Conservation (phyloP, 1,140 invertebrate species). For the Samia ricini region DNA sequence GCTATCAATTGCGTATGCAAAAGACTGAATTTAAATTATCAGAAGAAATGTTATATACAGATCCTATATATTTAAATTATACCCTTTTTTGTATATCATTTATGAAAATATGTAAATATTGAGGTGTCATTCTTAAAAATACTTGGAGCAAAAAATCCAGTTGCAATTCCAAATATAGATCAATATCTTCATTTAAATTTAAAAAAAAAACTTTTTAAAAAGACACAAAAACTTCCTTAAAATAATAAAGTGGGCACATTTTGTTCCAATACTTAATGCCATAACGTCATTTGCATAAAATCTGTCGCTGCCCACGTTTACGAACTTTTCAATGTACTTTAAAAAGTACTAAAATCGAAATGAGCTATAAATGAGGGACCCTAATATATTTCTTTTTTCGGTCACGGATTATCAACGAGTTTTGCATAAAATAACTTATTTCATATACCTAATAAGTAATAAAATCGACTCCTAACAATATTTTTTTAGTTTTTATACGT, state of each 20-base stretch:
- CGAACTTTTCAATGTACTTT: constrained; percentile 65
- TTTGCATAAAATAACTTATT: constrained; percentile 13
- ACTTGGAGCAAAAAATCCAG: no score
- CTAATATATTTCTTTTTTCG: constrained; percentile 28
- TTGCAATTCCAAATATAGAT: no score
- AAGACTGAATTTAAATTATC: no score
- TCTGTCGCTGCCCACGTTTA: constrained; percentile 46
- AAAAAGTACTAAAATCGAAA: constrained; percentile 66
- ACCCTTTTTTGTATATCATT: no score
- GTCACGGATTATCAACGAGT: constrained; percentile 14
- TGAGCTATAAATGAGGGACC: constrained; percentile 60
- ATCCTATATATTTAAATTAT: no score
- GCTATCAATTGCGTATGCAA: no score
- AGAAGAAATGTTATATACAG: no score
- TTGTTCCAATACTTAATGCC: constrained; percentile 64
- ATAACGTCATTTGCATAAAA: constrained; percentile 71
- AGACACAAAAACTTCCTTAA: constrained; percentile 6
- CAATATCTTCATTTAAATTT: not conserved
- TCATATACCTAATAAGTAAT: not conserved
- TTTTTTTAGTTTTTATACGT: not conserved
- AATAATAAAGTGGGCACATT: constrained; percentile 64
- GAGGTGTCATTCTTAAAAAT: no score
- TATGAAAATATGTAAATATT: no score
- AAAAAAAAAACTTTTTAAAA: constrained; percentile 2
- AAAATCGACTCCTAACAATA: not conserved